A percentile compares a stretch with the other conserved stretches of the same genome.
Evolutionary conservation across 2,113 vertebrate species (phyloP).

Genomic region (Mesembrinibis cayennensis): DNA sequence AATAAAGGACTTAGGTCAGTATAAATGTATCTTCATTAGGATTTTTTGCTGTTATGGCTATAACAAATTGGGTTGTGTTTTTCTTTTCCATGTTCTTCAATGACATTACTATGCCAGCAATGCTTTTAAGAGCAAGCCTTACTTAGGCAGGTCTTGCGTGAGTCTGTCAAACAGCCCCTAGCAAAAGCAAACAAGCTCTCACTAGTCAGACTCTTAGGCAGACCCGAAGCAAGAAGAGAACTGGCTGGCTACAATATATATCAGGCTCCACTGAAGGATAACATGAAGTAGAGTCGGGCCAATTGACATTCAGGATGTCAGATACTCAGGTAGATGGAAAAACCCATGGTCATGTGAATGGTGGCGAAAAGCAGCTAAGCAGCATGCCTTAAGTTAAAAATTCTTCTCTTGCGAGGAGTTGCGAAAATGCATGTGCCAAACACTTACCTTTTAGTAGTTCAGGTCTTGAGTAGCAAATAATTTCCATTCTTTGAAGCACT

Average conservation of each 20-base stretch:
- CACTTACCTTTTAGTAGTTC: not conserved
- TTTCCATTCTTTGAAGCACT: not conserved
- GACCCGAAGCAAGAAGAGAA: not conserved
- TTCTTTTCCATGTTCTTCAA: not conserved
- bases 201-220: not conserved
- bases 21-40: not conserved
- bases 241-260: not conserved
- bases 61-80: not conserved
- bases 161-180: constrained; percentile 33
- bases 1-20: not conserved
- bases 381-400: not conserved
- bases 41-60: not conserved
- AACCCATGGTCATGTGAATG: not conserved
- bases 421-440: not conserved
- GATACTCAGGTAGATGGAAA: not conserved
- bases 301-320: not conserved
- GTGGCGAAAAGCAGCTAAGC: not conserved
- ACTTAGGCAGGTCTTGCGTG: not conserved
- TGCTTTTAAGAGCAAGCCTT: constrained; percentile 46
- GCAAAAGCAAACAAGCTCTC: constrained; percentile 19
- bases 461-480: not conserved
- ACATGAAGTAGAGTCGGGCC: not conserved
- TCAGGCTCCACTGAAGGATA: not conserved
- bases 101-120: constrained; percentile 45
- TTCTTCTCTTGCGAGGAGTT: not conserved